phyloP scores from a whole-genome alignment of 2,797 vertebrate species.

The Semotilus atromaculatus region DNA sequence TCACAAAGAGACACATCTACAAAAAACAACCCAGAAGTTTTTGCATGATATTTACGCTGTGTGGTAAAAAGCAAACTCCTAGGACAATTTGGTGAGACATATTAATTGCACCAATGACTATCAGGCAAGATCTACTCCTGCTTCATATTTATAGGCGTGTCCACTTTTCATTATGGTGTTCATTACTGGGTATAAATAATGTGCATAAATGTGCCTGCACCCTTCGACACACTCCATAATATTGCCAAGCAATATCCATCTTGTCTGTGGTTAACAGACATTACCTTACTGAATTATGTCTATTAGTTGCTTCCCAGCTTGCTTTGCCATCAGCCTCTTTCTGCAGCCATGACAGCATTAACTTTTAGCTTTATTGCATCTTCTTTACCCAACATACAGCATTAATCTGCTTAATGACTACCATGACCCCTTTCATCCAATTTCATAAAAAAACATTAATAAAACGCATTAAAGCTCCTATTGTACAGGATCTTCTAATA shows the following conservation, averaged over 20 bases:
- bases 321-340: constrained; percentile 74
- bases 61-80: constrained; percentile 59
- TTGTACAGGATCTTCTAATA: constrained; percentile 75
- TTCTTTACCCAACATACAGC: constrained; percentile 82
- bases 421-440: constrained; percentile 82
- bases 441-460: constrained; percentile 86
- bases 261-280: constrained; percentile 75
- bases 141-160: constrained; percentile 84
- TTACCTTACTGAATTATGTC: constrained; percentile 83
- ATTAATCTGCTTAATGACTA: constrained; percentile 82
- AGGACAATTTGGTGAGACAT: constrained; percentile 72
- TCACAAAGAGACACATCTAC: constrained; percentile 41
- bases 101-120: constrained; percentile 83
- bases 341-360: constrained; percentile 77
- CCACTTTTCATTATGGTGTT: constrained; percentile 87
- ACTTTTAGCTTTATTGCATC: constrained; percentile 82
- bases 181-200: constrained; percentile 85
- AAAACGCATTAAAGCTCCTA: constrained; percentile 80
- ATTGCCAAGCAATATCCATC: constrained; percentile 80
- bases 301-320: constrained; percentile 72
- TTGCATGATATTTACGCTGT: constrained; percentile 69
- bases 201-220: constrained; percentile 77
- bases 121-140: constrained; percentile 70
- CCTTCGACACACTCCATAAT: constrained; percentile 73
- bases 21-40: constrained; percentile 61